phyloP scores from a whole-genome alignment of 1,140 invertebrate genomes.

The Megalonaias nervosa region DNA sequence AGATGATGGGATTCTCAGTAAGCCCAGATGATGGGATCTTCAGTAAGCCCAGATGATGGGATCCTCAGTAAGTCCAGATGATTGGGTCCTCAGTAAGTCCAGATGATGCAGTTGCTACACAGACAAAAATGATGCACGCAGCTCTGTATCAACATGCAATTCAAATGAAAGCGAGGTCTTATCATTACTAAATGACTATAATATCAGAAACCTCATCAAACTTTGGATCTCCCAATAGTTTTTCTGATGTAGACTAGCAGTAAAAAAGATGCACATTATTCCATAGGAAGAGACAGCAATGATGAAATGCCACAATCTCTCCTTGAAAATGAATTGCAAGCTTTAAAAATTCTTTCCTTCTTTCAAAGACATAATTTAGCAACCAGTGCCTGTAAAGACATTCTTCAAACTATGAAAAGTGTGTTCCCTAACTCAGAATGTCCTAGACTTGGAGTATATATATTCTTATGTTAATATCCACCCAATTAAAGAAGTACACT shows the following conservation, averaged over 20 bases:
- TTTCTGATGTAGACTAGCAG: conserved; percentile 2
- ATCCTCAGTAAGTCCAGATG: too few species aligned
- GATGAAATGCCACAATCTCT: conserved; percentile 5
- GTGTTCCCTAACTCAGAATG: conserved; percentile 9
- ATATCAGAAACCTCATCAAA: not conserved
- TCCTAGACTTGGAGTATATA: conserved; percentile 21
- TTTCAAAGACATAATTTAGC: not conserved
- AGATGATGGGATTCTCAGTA: too few species aligned
- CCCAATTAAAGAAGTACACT: conserved; percentile 27
- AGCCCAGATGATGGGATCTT: too few species aligned
- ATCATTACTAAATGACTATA: too few species aligned
- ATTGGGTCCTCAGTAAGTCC: too few species aligned
- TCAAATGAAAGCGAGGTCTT: too few species aligned
- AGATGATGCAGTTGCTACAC: too few species aligned
- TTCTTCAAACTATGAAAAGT: conserved; percentile 21
- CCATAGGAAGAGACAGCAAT: not conserved
- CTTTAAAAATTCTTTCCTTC: conserved; percentile 6
- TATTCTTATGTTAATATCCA: conserved; percentile 18
- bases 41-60: too few species aligned
- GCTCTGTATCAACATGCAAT: too few species aligned
- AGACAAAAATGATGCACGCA: too few species aligned
- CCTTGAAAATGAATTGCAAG: conserved; percentile 4
- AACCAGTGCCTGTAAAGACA: conserved; percentile 25
- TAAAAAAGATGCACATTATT: not conserved
- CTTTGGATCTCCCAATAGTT: not conserved